Base-by-base conservation (phyloP, 1,140 invertebrate genomes). In the Heliothis virescens region DNA sequence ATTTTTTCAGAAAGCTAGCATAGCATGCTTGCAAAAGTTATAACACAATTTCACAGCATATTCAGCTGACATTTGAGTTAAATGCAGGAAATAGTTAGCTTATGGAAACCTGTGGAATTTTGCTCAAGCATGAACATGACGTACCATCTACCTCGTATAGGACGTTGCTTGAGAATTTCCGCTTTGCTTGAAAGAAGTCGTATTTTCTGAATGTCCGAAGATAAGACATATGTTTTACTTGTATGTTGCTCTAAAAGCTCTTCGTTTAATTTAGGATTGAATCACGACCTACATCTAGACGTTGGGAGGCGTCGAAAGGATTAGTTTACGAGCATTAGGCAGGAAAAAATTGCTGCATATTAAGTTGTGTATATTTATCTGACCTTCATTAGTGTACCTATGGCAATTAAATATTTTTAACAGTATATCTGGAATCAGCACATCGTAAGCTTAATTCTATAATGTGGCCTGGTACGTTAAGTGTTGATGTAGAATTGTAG, bases 101-200 rank as follows among this genome's bases (percentile, higher is more conserved):
- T 53, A n/a, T 52, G 29, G 48, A 71, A 52, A 29, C 1, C 67
- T 18, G 18, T 52, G 16, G 65, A 26, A 16, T 16, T 48, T 11
- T 69, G 16, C 12, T 10, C 9, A 65, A 16, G 47, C 48, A 52
- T 71, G 67, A 53, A 53, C 48, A 13, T 71, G 67, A 71, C 62
- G 29, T 47, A 16, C 26, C 29, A 47, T 47, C 62, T 41, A 63
- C 48, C 26, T 71, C 52, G 48, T 53, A 71, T 13, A 71, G 67
- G 67, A 71, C 52, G 52, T 71, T 53, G 48, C 48, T 71, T 29
- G 18, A 26, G 67, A 71, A 53, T 71, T 52, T 53, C 16, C 9
- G 21, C 16, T 71, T 15, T 9, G 15, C 29, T 26, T 34, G 34
- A 72, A 72, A 72, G 10, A n/a, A 72, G 29, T 41, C 29, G 52